These are phyloP conservation scores for Drosophila affinis DNA, from an alignment of 2,888 invertebrate species.

Conservation along the genomic window DNA sequence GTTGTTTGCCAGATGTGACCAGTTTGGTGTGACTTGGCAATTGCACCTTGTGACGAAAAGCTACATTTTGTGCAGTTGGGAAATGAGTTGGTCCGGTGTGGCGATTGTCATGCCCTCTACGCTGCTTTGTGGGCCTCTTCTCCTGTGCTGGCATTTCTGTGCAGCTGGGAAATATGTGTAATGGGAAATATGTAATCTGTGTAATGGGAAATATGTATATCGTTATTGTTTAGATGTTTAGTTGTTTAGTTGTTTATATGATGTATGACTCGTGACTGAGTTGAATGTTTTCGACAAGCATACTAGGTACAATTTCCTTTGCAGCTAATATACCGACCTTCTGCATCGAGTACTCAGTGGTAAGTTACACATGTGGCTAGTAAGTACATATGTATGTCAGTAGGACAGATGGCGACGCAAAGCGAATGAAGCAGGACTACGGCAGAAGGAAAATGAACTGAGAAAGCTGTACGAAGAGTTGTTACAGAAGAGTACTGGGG, in stretches of 20 bases:
- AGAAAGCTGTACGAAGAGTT: conserved; percentile 91
- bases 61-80: neutral
- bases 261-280: conserved; percentile 14
- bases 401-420: conserved; percentile 89
- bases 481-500: conserved; percentile 86
- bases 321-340: conserved; percentile 93
- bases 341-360: conserved; percentile 92
- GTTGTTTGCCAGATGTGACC: conserved; percentile 58
- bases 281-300: conserved; percentile 87
- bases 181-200: neutral
- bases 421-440: conserved; percentile 90
- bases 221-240: conserved; percentile 13
- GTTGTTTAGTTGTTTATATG: conserved; percentile 2
- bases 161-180: neutral
- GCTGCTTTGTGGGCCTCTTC: conserved; percentile 4
- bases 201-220: neutral
- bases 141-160: conserved; percentile 5
- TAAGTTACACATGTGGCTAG: conserved; percentile 76
- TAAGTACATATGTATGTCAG: neutral
- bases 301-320: conserved; percentile 96
- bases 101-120: neutral
- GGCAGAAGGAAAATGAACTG: conserved; percentile 90
- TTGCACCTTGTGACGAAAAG: conserved; percentile 15
- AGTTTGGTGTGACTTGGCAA: conserved; percentile 64
- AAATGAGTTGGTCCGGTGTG: conserved; percentile 4